These are phyloP conservation scores for Acronicta aceris DNA, from an alignment of 2,888 invertebrate species.

Conservation along the genomic window DNA sequence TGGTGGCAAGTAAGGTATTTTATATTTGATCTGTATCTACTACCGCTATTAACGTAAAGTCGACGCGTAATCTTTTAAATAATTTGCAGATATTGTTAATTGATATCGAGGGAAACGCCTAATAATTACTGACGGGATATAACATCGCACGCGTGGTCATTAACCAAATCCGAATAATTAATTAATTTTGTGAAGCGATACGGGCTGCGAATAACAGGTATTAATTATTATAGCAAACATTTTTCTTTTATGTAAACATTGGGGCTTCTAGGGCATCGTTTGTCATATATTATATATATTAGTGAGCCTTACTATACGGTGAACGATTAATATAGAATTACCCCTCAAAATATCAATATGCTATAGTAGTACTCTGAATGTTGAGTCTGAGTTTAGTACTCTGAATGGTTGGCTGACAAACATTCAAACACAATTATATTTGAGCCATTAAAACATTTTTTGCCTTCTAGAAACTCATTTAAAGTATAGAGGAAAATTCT, in stretches of 20 bases:
- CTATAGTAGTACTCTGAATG: no score
- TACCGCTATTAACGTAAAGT: conserved; percentile 58
- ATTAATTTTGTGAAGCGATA: conserved; percentile 67
- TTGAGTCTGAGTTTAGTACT: no score
- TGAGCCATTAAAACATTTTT: no score
- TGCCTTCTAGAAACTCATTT: no score
- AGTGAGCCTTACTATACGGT: no score
- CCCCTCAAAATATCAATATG: no score
- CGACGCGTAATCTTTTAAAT: conserved; percentile 73
- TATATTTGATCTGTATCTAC: conserved; percentile 67
- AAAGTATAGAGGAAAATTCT: no score
- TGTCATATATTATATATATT: not conserved
- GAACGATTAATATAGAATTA: no score
- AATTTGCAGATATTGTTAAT: conserved; percentile 76
- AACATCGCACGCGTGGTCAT: conserved; percentile 62
- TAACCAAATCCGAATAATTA: conserved; percentile 75
- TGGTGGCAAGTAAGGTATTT: conserved; percentile 53
- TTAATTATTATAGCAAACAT: conserved; percentile 51
- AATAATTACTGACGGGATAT: conserved; percentile 67
- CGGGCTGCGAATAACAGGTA: conserved; percentile 45
- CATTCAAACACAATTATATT: no score
- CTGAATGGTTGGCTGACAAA: no score
- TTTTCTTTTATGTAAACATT: conserved; percentile 47
- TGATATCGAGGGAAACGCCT: conserved; percentile 72
- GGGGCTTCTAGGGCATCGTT: conserved; percentile 6